phyloP scores from a whole-genome alignment of 2,113 vertebrate species.

The Epinephelus cyanopodus region DNA sequence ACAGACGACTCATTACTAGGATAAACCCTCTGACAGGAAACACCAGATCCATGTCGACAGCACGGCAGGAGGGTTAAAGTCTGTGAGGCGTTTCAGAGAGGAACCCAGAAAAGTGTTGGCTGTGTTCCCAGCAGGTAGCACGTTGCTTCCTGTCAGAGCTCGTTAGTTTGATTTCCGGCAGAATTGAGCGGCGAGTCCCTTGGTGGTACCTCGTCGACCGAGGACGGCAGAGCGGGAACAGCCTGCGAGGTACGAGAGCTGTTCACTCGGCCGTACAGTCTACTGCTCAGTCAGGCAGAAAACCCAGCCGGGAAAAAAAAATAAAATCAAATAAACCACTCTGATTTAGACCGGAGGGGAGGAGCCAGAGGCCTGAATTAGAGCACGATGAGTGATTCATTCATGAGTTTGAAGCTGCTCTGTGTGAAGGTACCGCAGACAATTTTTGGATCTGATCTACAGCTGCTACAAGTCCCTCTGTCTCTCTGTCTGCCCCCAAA shows the following conservation, averaged over 20 bases:
- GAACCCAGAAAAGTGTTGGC: slow-evolving; percentile 43
- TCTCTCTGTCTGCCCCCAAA: background rate
- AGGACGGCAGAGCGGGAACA: slow-evolving; percentile 56
- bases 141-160: slow-evolving; percentile 68
- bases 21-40: slow-evolving; percentile 41
- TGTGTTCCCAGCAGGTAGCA: slow-evolving; percentile 68
- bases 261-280: slow-evolving; percentile 45
- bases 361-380: slow-evolving; percentile 40
- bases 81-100: slow-evolving; percentile 43
- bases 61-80: slow-evolving; percentile 12
- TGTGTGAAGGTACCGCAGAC: slow-evolving; percentile 4
- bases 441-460: slow-evolving; percentile 20
- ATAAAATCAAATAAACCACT: slow-evolving; percentile 43
- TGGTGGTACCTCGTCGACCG: slow-evolving; percentile 43
- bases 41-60: slow-evolving; percentile 49
- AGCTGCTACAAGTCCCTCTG: slow-evolving; percentile 2
- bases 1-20: slow-evolving; percentile 41
- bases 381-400: slow-evolving; percentile 48
- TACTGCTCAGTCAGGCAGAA: slow-evolving; percentile 60
- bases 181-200: slow-evolving; percentile 64
- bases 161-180: slow-evolving; percentile 63
- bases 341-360: slow-evolving; percentile 40
- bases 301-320: slow-evolving; percentile 27
- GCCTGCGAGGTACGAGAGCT: slow-evolving; percentile 62
- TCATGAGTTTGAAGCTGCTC: slow-evolving; percentile 33